phyloP scores from a whole-genome alignment of 2,113 vertebrate genomes.

The Dissostichus mawsoni region DNA sequence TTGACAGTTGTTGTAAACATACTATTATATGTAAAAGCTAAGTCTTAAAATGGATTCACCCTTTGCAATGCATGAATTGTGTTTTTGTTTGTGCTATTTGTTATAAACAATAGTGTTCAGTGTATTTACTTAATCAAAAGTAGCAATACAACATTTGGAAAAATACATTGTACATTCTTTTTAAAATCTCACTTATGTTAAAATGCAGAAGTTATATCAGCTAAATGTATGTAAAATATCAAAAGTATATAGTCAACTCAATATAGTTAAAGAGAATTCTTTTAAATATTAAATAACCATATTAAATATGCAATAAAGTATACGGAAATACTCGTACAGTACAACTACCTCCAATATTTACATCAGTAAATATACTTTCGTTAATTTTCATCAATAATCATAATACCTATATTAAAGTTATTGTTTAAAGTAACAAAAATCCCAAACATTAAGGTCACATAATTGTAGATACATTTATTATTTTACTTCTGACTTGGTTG shows the following conservation, averaged over 20 bases:
- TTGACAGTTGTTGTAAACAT: background rate
- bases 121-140: background rate
- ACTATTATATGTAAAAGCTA: background rate
- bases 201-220: background rate
- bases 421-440: background rate
- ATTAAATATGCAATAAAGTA: background rate
- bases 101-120: background rate
- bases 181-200: background rate
- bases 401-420: background rate
- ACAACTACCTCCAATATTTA: background rate
- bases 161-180: background rate
- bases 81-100: background rate
- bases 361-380: background rate
- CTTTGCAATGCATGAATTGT: background rate
- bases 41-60: background rate
- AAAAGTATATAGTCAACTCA: background rate
- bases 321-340: background rate
- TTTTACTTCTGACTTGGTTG: background rate
- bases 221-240: background rate
- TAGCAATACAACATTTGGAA: background rate
- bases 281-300: too few relatives aligned
- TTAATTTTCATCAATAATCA: background rate
- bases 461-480: background rate
- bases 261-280: background rate
- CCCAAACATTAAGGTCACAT: background rate